Conservation (phyloP, 2,888 invertebrate genomes). For the Zaprionus lineosus region DNA sequence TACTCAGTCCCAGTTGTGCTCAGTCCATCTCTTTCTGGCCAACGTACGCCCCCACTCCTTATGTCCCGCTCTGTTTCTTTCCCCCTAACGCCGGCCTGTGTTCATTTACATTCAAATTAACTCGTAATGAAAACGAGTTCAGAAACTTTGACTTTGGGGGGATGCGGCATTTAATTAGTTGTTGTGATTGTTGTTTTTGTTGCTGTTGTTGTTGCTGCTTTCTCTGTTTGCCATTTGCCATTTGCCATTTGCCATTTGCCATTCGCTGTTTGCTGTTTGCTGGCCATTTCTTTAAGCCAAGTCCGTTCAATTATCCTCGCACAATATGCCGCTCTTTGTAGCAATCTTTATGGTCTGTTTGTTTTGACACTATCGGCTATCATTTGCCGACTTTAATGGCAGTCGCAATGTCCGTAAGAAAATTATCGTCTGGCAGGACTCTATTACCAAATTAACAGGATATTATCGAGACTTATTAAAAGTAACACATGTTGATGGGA, state of each 20-base stretch:
- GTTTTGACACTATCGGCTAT: conserved; percentile 53
- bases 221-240: too few relatives aligned
- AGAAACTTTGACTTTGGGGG: conserved; percentile 61
- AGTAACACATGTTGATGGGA: too few relatives aligned
- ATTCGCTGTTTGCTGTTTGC: conserved; percentile 48
- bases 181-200: conserved; percentile 60
- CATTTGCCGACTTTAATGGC: conserved; percentile 38
- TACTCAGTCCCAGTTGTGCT: conserved; percentile 24
- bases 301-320: conserved; percentile 53
- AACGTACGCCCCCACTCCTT: conserved; percentile 24
- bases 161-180: conserved; percentile 76
- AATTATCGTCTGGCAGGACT: neutral
- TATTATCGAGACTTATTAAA: too few relatives aligned
- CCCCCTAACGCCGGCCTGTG: conserved; percentile 34
- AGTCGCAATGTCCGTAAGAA: neutral
- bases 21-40: neutral
- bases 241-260: too few relatives aligned
- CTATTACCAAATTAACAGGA: too few relatives aligned
- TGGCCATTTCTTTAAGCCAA: conserved; percentile 63
- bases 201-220: conserved; percentile 18
- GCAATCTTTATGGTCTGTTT: conserved; percentile 46
- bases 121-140: conserved; percentile 79
- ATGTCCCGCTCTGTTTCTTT: conserved; percentile 4
- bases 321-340: conserved; percentile 28
- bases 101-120: conserved; percentile 81